Percentiles rank a stretch among this genome's conserved stretches.
These are phyloP conservation scores for Anguilla marmorata DNA, from an alignment of 2,797 vertebrate species.

Conservation along the genomic window DNA sequence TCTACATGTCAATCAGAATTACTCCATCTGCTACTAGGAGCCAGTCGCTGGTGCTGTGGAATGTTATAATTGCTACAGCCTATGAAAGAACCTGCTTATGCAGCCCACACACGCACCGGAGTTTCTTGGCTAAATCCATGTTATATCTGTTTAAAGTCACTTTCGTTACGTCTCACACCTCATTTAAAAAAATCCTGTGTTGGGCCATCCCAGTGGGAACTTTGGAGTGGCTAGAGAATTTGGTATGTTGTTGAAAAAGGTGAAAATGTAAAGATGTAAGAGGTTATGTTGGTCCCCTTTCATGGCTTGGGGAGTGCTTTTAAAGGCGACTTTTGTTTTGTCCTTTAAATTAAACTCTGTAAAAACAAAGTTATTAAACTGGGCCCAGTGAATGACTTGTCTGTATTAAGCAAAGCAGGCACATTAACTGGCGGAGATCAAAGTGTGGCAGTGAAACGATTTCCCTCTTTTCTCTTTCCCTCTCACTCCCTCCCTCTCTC, in stretches of 20 bases:
- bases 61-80: slow-evolving; percentile 27
- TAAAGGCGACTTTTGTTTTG: slow-evolving; percentile 50
- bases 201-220: slow-evolving; percentile 5
- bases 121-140: slow-evolving; percentile 8
- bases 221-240: slow-evolving; percentile 25
- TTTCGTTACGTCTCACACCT: slow-evolving; percentile 33
- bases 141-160: slow-evolving; percentile 31
- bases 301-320: slow-evolving; percentile 44
- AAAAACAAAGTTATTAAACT: slow-evolving; percentile 57
- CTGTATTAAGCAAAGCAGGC: slow-evolving; percentile 51
- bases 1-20: background rate
- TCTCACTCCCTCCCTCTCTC: slow-evolving; percentile 27
- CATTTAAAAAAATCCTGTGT: slow-evolving; percentile 34
- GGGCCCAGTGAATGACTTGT: slow-evolving; percentile 51
- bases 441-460: slow-evolving; percentile 40
- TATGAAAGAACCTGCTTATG: slow-evolving; percentile 21
- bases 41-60: slow-evolving; percentile 6
- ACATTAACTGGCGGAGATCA: slow-evolving; percentile 54
- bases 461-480: slow-evolving; percentile 40
- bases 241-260: slow-evolving; percentile 32
- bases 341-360: slow-evolving; percentile 51
- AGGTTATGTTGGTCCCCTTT: slow-evolving; percentile 48
- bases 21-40: background rate
- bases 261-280: slow-evolving; percentile 46
- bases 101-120: background rate